Base-by-base conservation (phyloP, 2,113 vertebrate species). In the Manacus vitellinus region DNA sequence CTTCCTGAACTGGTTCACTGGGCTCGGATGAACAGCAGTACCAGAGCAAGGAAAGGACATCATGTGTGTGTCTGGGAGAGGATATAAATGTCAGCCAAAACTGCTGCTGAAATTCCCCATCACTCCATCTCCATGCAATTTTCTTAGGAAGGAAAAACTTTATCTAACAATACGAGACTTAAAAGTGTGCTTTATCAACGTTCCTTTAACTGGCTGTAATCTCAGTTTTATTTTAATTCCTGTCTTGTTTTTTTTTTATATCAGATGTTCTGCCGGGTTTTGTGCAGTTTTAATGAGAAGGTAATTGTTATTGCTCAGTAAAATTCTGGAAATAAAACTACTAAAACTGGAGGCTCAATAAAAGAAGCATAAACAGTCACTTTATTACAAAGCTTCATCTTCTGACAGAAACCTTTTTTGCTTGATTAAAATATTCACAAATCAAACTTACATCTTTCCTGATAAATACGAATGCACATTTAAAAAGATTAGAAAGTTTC, bases 351-450 rank as follows among this genome's bases (percentile, higher is more conserved):
- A 85, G 44, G 35, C 74, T 85, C 67, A 44, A 79, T 85, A 65
- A 94, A 72, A 88, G 41, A 20, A 90, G 28, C 46, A 58, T 72
- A 79, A 95, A 61, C 25, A 88, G 25, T 65, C 24, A 78, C 63
- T 88, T 95, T 88, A 51, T 70, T 61, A 33, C 30, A 28, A 76
- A 95, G 37, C 46, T 80, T 91, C 55, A 61, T 88, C 41, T 93
- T 47, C 25, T 73, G 55, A 41, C 41, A 76, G 47, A 75, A 85
- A 19, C 75, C 4, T 43, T 65, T 89, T 54, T 65, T 39, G 1
- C 67, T 92, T 83, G 31, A 85, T 79, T 65, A 83, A 93, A 83
- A 58, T 51, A 59, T 41, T 82, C 39, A 25, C 35, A 31, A 21
- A 52, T 58, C 55, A 3, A 72, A 30, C 8, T 8, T 35, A 33